Percentiles rank a stretch among this genome's conserved stretches.
These are phyloP conservation scores for Poeciliopsis retropinna DNA, from an alignment of 2,113 vertebrate genomes.

Conservation along the genomic window DNA sequence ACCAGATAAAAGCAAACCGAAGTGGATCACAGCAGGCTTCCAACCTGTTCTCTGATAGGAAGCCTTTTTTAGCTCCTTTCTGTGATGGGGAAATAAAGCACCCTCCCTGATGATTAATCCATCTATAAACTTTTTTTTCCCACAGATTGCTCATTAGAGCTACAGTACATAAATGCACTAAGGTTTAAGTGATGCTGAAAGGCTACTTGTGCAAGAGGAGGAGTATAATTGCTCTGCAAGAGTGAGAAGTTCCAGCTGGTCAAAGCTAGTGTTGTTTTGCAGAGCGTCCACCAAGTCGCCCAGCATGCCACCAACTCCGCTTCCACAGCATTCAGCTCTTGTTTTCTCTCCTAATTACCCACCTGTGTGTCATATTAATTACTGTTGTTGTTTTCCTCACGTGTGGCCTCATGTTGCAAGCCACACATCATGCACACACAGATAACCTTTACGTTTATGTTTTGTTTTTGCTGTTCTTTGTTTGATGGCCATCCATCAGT, in stretches of 20 bases:
- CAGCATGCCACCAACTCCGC: constrained; percentile 23
- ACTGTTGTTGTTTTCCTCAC: constrained; percentile 42
- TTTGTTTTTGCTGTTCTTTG: neutral
- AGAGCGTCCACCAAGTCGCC: constrained; percentile 7
- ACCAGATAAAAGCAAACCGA: constrained; percentile 62
- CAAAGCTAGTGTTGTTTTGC: neutral
- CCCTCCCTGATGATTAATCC: constrained; percentile 25
- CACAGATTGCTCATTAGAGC: constrained; percentile 21
- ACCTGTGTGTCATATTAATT: constrained; percentile 60
- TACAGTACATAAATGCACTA: neutral
- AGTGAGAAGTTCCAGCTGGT: constrained; percentile 43
- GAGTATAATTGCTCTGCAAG: constrained; percentile 4
- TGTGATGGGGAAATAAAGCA: constrained; percentile 45
- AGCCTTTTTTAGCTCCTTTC: constrained; percentile 56
- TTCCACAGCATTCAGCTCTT: constrained; percentile 31
- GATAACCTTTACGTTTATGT: neutral
- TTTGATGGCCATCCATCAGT: constrained; percentile 3
- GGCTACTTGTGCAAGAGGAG: neutral
- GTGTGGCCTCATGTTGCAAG: constrained; percentile 71
- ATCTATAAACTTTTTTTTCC: constrained; percentile 25
- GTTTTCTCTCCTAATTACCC: constrained; percentile 47
- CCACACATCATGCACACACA: constrained; percentile 59
- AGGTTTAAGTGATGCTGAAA: neutral
- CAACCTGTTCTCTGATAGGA: constrained; percentile 36
- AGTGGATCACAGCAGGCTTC: constrained; percentile 61